Evolutionary conservation across 2,113 vertebrate species (phyloP).

Genomic region (Mola mola): DNA sequence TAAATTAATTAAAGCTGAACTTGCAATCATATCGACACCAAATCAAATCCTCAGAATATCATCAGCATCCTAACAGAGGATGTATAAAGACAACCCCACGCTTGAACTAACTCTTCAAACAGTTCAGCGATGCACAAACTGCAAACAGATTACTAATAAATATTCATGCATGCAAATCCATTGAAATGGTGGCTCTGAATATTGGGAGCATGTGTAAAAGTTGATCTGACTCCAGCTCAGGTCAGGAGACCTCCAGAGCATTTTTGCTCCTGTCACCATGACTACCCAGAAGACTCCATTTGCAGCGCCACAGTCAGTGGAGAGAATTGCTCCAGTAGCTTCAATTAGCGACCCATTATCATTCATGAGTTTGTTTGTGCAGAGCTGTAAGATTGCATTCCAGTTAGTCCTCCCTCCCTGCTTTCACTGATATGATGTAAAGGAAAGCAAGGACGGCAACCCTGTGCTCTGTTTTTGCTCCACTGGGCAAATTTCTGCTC

Average conservation of each 20-base stretch:
- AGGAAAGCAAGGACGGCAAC: conserved; percentile 21
- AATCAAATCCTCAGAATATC: no score
- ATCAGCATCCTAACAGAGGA: no score
- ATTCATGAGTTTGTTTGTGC: conserved; percentile 77
- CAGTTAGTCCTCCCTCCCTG: conserved; percentile 47
- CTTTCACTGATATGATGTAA: conserved; percentile 41
- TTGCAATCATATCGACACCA: no score
- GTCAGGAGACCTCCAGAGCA: conserved; percentile 62
- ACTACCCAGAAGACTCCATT: conserved; percentile 69
- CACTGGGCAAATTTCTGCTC: conserved; percentile 36
- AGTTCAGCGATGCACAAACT: conserved; percentile 14
- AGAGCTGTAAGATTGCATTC: conserved; percentile 64
- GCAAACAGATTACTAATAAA: conserved; percentile 42
- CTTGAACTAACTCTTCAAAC: conserved; percentile 29
- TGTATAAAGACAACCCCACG: no score
- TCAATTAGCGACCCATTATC: conserved; percentile 76
- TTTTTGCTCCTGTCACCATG: conserved; percentile 56
- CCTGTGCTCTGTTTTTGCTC: conserved; percentile 1
- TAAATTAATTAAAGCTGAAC: no score
- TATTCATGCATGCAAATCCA: conserved; percentile 62
- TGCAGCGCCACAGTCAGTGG: conserved; percentile 48
- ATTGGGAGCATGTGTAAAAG: conserved; percentile 26
- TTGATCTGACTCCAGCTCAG: conserved; percentile 56
- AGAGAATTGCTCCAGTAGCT: conserved; percentile 63
- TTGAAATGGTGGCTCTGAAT: conserved; percentile 33